phyloP scores from a whole-genome alignment of 2,113 vertebrate genomes.

The Apus apus region DNA sequence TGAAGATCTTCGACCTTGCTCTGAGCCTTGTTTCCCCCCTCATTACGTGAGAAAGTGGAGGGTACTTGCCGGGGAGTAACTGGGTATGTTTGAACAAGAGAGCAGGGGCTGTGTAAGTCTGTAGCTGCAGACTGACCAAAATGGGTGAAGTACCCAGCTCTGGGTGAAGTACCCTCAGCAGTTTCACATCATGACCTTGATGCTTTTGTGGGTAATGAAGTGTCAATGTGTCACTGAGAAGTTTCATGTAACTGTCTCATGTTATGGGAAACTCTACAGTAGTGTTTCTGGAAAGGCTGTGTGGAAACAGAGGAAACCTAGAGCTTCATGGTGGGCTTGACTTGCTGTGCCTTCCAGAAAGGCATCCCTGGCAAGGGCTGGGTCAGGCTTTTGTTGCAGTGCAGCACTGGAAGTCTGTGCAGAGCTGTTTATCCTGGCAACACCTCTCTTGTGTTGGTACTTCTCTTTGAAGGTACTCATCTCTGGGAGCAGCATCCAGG shows the following conservation, averaged over 20 bases:
- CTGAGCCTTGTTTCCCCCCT: not conserved
- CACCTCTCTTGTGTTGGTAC: not conserved
- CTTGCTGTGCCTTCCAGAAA: not conserved
- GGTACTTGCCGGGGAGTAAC: not conserved
- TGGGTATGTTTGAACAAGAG: not conserved
- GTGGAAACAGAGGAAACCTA: not conserved
- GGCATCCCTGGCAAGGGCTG: not conserved
- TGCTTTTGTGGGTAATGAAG: not conserved
- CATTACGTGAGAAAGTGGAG: not conserved
- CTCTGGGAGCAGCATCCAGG: not conserved
- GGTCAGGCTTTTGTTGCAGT: not conserved
- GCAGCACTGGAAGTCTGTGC: not conserved
- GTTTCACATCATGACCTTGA: not conserved
- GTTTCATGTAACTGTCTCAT: not conserved
- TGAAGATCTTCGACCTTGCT: not conserved
- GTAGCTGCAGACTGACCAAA: not conserved
- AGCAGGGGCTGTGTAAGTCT: not conserved
- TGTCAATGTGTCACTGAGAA: not conserved
- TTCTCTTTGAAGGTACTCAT: not conserved
- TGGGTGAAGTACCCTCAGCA: not conserved
- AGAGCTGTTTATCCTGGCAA: not conserved
- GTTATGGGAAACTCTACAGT: not conserved
- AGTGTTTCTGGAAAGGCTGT: not conserved
- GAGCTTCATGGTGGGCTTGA: not conserved
- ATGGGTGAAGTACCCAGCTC: not conserved